Evolutionary conservation across 2,888 invertebrate genomes (phyloP).

Genomic region (Cabera pusaria): DNA sequence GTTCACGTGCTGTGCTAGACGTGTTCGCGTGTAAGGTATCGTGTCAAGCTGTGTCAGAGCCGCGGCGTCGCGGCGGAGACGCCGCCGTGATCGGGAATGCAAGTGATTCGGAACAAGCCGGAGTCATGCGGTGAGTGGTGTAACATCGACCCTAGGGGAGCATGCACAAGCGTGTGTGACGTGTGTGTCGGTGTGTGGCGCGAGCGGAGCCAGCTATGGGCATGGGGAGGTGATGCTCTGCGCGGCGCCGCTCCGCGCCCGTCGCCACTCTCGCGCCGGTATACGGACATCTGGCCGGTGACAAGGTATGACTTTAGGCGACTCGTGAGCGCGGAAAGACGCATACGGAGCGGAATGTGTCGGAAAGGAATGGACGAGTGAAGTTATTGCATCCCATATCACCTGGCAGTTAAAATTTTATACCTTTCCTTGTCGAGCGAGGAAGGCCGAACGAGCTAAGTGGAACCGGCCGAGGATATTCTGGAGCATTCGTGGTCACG

Average conservation of each 20-base stretch:
- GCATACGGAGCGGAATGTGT: conserved; percentile 63
- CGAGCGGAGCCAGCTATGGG: conserved; percentile 81
- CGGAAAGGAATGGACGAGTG: conserved; percentile 70
- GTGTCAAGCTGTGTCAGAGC: conserved; percentile 77
- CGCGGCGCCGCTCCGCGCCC: conserved; percentile 61
- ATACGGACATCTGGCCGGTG: conserved; percentile 13
- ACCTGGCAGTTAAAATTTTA: conserved; percentile 82
- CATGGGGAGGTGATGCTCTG: conserved; percentile 61
- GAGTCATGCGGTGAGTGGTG: conserved; percentile 75
- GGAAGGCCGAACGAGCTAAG: conserved; percentile 81
- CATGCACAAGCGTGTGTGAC: conserved; percentile 75
- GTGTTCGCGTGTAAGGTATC: conserved; percentile 77
- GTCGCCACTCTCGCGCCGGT: conserved; percentile 24
- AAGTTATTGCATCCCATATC: conserved; percentile 81
- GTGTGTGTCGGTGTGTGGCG: conserved; percentile 69
- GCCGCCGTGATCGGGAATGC: conserved; percentile 81
- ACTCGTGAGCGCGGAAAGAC: conserved; percentile 57
- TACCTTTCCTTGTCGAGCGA: conserved; percentile 83
- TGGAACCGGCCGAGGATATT: conserved; percentile 78
- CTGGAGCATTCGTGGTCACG: conserved; percentile 81
- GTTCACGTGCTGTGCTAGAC: conserved; percentile 72
- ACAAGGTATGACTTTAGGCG: conserved; percentile 10
- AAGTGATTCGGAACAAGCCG: conserved; percentile 73
- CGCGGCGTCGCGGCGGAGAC: conserved; percentile 55
- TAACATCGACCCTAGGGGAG: conserved; percentile 60